Conservation (phyloP, 1,140 invertebrate genomes). For the Drosophila simulans region DNA sequence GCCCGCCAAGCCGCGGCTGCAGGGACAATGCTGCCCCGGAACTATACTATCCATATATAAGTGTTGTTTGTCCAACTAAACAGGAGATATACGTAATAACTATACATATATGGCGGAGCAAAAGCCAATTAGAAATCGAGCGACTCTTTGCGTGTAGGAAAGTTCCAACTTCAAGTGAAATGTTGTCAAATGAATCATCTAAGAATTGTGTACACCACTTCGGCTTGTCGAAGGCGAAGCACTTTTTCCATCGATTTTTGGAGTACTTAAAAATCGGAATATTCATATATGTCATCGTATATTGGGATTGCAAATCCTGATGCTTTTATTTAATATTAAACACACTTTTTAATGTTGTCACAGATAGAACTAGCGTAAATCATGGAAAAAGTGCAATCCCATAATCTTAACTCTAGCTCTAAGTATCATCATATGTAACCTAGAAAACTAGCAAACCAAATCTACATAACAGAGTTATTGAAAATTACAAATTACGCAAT, state of each 20-base stretch:
- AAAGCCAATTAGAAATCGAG: neutral
- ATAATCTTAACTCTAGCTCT: slow-evolving; percentile 16
- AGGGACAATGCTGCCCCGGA: slow-evolving; percentile 31
- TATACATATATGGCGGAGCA: slow-evolving; percentile 27
- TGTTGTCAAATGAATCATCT: slow-evolving; percentile 18
- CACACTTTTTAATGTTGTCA: neutral
- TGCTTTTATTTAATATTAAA: too few relatives aligned
- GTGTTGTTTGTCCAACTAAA: slow-evolving; percentile 50
- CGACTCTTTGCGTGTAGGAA: slow-evolving; percentile 9
- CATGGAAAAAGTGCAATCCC: slow-evolving; percentile 43
- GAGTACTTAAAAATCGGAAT: too few relatives aligned
- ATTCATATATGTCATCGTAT: too few relatives aligned
- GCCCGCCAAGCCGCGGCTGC: slow-evolving; percentile 12
- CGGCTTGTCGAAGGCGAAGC: slow-evolving; percentile 30
- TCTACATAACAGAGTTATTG: slow-evolving; percentile 44
- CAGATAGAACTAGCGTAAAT: neutral
- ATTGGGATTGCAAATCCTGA: too few relatives aligned
- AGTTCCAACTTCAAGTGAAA: slow-evolving; percentile 18
- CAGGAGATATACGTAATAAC: slow-evolving; percentile 53
- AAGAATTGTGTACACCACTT: slow-evolving; percentile 19
- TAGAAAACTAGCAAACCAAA: slow-evolving; percentile 43
- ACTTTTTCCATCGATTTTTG: slow-evolving; percentile 21
- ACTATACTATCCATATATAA: slow-evolving; percentile 51
- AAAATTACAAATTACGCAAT: slow-evolving; percentile 43
- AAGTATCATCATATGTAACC: slow-evolving; percentile 48